Evolutionary conservation across 2,888 invertebrate species (phyloP).

Genomic region (Drosophila paramelanica): DNA sequence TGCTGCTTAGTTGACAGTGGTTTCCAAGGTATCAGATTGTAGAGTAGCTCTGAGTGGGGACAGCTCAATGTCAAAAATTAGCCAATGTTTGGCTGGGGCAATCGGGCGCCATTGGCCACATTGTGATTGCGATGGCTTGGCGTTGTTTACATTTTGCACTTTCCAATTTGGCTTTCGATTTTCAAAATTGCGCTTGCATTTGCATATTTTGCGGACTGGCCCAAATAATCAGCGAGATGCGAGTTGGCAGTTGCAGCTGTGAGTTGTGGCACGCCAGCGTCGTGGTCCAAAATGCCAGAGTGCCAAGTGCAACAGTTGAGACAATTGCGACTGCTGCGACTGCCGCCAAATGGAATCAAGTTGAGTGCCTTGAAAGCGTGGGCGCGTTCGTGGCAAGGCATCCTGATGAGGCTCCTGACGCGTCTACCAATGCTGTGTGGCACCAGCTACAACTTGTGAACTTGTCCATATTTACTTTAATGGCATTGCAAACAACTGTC

Average conservation of each 20-base stretch:
- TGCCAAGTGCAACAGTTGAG: conserved; percentile 46
- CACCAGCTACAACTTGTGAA: conserved; percentile 24
- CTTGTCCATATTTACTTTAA: conserved; percentile 39
- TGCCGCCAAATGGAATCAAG: conserved; percentile 36
- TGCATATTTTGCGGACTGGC: conserved; percentile 47
- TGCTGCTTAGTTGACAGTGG: too few species aligned
- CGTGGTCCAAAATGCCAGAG: too few species aligned
- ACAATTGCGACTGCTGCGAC: conserved; percentile 21
- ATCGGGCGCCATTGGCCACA: conserved; percentile 19
- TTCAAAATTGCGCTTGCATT: conserved; percentile 36
- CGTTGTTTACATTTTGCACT: conserved; percentile 22
- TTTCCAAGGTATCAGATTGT: not conserved
- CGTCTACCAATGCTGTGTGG: not conserved
- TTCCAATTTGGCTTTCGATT: conserved; percentile 10
- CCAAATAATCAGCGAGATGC: conserved; percentile 37
- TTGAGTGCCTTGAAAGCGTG: conserved; percentile 32
- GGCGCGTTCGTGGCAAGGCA: not conserved
- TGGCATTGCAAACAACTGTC: conserved; percentile 17
- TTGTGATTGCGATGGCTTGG: conserved; percentile 1
- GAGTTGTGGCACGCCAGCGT: not conserved
- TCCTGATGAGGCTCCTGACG: not conserved
- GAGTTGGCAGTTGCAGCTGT: conserved; percentile 7
- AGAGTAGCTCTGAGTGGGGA: not conserved
- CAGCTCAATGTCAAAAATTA: not conserved
- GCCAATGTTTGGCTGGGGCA: not conserved